phyloP scores from a whole-genome alignment of 2,797 vertebrate species.

The Hozukius guyotensis region DNA sequence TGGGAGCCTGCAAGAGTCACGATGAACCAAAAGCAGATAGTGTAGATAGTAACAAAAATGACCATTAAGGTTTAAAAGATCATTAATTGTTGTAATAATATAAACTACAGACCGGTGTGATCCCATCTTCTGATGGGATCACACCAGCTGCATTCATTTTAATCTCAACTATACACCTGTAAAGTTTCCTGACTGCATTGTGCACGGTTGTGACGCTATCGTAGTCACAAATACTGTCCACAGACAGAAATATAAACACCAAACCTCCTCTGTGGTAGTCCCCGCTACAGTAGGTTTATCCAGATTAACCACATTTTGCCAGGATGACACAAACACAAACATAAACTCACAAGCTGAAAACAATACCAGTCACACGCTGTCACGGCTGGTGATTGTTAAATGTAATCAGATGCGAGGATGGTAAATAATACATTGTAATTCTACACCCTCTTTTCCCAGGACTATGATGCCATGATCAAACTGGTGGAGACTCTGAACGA shows the following conservation, averaged over 20 bases:
- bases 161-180: too few relatives aligned
- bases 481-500: constrained; percentile 89
- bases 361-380: neutral
- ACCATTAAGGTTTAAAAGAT: too few relatives aligned
- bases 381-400: neutral
- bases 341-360: neutral
- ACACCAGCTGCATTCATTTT: neutral
- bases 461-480: constrained; percentile 88
- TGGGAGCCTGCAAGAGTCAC: neutral
- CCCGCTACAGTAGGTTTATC: too few relatives aligned
- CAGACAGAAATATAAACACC: too few relatives aligned
- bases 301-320: neutral
- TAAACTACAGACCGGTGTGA: too few relatives aligned
- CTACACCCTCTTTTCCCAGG: constrained; percentile 74
- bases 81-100: too few relatives aligned
- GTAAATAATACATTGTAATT: constrained; percentile 46
- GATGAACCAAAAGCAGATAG: neutral
- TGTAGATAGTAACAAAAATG: neutral
- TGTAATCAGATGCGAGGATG: neutral
- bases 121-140: too few relatives aligned
- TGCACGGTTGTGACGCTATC: too few relatives aligned
- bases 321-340: neutral
- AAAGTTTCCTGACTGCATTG: too few relatives aligned
- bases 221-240: too few relatives aligned
- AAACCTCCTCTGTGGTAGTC: too few relatives aligned